Base-by-base conservation (phyloP, 2,113 vertebrate genomes). In the Rana temporaria region DNA sequence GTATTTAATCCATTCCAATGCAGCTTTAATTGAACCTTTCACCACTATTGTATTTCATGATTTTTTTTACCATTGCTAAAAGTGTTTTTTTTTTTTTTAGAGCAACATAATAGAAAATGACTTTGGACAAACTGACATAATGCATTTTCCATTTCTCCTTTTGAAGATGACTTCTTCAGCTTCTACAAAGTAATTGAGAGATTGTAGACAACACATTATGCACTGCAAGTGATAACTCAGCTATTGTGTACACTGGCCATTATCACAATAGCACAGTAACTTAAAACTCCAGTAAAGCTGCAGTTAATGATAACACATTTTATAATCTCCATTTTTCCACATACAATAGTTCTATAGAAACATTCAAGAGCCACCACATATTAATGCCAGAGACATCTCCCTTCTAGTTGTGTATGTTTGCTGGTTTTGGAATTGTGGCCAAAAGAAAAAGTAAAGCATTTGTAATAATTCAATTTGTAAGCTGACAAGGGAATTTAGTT, bases 261-360 rank as follows among this genome's bases (percentile, higher is more conserved):
- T 82, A 67, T 82, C 62, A 75, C 80, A 82, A 82, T 74, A 59
- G 70, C 55, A 67, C 60, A 82, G 60, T 57, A 65, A 26, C 80
- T 65, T 66, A 66, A 66, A 82, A 56, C 70, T 55, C 70, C 52
- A 63, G 69, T 82, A 63, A 4, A 66, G 79, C 70, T 56, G 59
- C 60, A 82, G 70, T 62, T 74, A 74, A 66, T 82, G 70, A 74
- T 82, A 66, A 48, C 66, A 48, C 48, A 82, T 57, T 67, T 75
- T 56, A 66, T 66, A 56, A 75, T 67, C 20, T 59, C 63, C 63
- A 75, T 75, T 82, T 70, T 82, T 56, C 60, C n/a, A 66, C 48
- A 19, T 57, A 75, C 70, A 82, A 66, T 82, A 57, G 26, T 32
- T 14, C 48, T 30, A 75, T 73, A 57, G 22, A 66, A 66, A 26